phyloP scores from a whole-genome alignment of 2,113 vertebrate species.

The Phalacrocorax carbo region DNA sequence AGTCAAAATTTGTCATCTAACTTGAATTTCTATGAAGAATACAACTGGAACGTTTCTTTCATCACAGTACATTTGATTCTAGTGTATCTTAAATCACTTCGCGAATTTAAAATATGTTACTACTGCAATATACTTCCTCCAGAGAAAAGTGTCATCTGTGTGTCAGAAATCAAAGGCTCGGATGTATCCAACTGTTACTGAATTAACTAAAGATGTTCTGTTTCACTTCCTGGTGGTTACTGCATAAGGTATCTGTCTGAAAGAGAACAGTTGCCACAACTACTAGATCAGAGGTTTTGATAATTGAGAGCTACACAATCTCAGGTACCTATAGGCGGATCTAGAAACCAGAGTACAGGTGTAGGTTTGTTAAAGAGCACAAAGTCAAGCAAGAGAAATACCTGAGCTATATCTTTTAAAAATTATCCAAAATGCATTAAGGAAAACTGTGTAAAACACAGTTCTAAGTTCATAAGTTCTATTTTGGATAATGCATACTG shows the following conservation, averaged over 20 bases:
- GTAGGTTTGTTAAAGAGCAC: background rate
- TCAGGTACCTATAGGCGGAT: background rate
- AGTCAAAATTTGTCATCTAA: background rate
- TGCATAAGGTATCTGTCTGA: background rate
- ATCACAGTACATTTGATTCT: background rate
- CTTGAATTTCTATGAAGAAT: background rate
- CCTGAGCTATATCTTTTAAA: background rate
- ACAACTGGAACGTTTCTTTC: rapidly evolving
- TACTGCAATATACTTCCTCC: background rate
- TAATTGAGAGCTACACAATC: background rate
- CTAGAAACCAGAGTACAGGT: background rate
- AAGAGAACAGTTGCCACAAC: background rate
- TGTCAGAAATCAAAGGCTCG: background rate
- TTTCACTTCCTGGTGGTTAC: background rate
- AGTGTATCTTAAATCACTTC: background rate
- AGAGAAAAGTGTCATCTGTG: background rate
- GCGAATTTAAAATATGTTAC: background rate
- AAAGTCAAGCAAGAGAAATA: background rate
- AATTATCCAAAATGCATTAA: background rate
- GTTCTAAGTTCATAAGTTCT: too few species aligned
- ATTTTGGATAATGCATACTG: background rate
- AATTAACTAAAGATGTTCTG: background rate
- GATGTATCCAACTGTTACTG: background rate
- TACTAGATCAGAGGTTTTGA: background rate
- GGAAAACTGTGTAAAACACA: background rate